Evolutionary conservation across 1,140 invertebrate species (phyloP).

Genomic region (Maniola jurtina): DNA sequence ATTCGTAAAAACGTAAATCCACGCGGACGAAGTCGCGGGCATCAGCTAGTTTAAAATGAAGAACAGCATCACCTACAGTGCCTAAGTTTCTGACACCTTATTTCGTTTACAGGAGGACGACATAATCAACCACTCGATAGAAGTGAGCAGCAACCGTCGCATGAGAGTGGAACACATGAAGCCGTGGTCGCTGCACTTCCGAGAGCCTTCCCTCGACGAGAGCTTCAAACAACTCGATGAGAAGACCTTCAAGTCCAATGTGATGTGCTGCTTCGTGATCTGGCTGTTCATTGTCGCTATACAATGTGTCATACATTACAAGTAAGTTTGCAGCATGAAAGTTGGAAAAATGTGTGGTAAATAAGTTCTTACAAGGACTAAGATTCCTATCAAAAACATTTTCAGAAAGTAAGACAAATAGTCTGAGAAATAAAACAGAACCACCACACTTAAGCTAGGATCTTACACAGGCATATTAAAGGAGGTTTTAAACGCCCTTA

Average conservation of each 20-base stretch:
- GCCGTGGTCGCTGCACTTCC: conserved; percentile 91
- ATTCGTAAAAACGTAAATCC: no score
- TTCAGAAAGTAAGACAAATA: no score
- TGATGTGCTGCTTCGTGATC: conserved; percentile 93
- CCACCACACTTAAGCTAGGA: no score
- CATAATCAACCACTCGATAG: conserved; percentile 93
- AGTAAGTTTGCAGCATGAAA: conserved; percentile 75
- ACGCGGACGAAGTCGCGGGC: no score
- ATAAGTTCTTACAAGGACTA: no score
- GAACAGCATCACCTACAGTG: no score
- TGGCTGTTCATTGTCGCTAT: conserved; percentile 93
- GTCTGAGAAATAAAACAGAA: no score
- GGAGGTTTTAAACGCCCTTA: no score
- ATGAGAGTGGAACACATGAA: conserved; percentile 94
- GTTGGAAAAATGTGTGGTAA: no score
- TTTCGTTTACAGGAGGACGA: conserved; percentile 85
- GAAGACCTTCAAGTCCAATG: conserved; percentile 96
- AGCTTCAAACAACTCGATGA: conserved; percentile 91
- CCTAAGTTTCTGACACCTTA: not conserved
- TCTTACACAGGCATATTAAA: no score
- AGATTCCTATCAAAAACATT: no score
- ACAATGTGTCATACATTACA: conserved; percentile 88
- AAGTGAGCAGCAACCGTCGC: conserved; percentile 94
- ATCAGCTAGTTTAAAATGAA: no score
- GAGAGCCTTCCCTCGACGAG: conserved; percentile 79